Base-by-base conservation (phyloP, 2,113 vertebrate species). In the Paramisgurnus dabryanus region DNA sequence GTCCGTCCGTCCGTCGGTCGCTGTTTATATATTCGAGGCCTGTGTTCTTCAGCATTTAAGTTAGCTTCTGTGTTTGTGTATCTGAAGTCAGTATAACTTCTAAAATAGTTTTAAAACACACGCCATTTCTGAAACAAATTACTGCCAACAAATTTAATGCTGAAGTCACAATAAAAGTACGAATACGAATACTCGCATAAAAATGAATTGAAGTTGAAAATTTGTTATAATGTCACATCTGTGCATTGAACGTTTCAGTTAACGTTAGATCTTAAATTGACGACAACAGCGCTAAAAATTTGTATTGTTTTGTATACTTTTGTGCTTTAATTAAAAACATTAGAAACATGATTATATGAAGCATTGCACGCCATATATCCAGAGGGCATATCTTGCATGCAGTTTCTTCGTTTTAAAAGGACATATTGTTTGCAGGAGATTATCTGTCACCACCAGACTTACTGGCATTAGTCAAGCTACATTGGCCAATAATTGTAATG, bases 381-480 rank as follows among this genome's bases (percentile, higher is more conserved):
- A 57, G 69, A 71, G 34, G 17, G 34, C 40, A 18, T 72, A 22
- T 58, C 57, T 50, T 61, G 71, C 22, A 15, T 74, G 55, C 71
- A 11, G 71, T 74, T 45, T 11, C 53, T 45, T 45, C n/a, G 9
- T 55, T 74, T 74, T 60, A 60, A 74, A 60, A 74, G 71, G 40
- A 74, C 40, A 61, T 60, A 74, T 61, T 74, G 71, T 74, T 60
- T 61, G 12, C 34, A 27, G 71, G 60, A 45, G n/a, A 74, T 41
- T 74, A 11, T 45, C 53, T 60, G 71, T 74, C 71, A 74, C 55
- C 55, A 74, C 55, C 55, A 74, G 57, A 74, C 55, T 74, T 55
- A 74, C 60, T 40, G 71, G 71, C 40, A 74, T 74, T 74, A 74
- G 71, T 74, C 71, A 74, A 74, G 71, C 39, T 60, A 74, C 40